A percentile compares a stretch with the other conserved stretches of the same genome.
Conservation (phyloP, 2,797 vertebrate genomes). For the Paratrypauchen microcephalus region DNA sequence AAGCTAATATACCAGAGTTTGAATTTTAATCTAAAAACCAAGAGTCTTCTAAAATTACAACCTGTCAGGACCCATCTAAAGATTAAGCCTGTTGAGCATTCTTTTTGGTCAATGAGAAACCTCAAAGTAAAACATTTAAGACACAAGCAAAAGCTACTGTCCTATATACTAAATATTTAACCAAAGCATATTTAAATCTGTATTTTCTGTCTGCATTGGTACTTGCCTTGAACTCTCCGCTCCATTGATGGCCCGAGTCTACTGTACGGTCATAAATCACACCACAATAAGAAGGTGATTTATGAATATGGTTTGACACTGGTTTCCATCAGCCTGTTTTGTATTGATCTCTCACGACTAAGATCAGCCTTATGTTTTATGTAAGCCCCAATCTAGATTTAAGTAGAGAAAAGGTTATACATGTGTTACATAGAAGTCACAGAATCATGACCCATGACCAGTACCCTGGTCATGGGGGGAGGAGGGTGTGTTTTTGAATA, state of each 20-base stretch:
- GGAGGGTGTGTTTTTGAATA: background rate
- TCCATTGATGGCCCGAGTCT: slow-evolving; percentile 29
- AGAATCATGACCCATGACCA: no score
- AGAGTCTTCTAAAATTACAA: no score
- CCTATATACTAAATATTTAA: background rate
- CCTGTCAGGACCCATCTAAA: background rate
- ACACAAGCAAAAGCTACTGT: background rate
- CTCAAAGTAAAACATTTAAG: background rate
- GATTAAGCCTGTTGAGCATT: background rate
- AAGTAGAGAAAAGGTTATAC: no score
- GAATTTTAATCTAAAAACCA: no score
- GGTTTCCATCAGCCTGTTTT: slow-evolving; percentile 23
- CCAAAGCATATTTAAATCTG: background rate
- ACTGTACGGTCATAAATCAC: slow-evolving; percentile 39
- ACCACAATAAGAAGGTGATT: slow-evolving; percentile 29
- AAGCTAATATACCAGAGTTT: no score
- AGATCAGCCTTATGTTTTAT: background rate
- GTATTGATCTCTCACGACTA: slow-evolving; percentile 9
- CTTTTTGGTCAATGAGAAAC: background rate
- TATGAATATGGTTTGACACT: slow-evolving; percentile 31
- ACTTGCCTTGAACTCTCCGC: slow-evolving; percentile 20
- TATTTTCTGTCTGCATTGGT: slow-evolving; percentile 11
- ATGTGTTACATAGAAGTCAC: background rate
- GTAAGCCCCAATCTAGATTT: background rate
- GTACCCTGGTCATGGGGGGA: background rate